These are phyloP conservation scores for Apodemia zela DNA, from an alignment of 2,888 invertebrate species.

Conservation along the genomic window DNA sequence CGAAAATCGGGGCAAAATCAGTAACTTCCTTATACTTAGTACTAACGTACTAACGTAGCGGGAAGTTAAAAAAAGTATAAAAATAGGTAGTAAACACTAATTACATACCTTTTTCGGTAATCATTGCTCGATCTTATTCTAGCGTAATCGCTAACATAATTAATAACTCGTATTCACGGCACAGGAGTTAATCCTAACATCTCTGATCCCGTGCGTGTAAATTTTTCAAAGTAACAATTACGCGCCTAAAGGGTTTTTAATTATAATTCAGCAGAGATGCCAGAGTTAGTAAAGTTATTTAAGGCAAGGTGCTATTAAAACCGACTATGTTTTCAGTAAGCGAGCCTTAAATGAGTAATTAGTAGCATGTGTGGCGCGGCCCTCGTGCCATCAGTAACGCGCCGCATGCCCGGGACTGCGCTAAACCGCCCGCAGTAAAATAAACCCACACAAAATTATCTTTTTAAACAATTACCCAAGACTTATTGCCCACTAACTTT, in stretches of 20 bases:
- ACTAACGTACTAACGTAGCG: too few relatives aligned
- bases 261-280: slow-evolving; percentile 19
- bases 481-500: slow-evolving; percentile 47
- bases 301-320: slow-evolving; percentile 32
- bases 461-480: slow-evolving; percentile 69
- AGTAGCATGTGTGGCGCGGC: slow-evolving; percentile 60
- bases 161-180: neutral
- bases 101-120: too few relatives aligned
- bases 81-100: too few relatives aligned
- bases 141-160: too few relatives aligned
- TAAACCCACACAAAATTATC: slow-evolving; percentile 70
- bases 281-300: slow-evolving; percentile 26
- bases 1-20: too few relatives aligned
- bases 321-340: slow-evolving; percentile 37
- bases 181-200: neutral
- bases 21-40: too few relatives aligned
- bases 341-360: slow-evolving; percentile 59
- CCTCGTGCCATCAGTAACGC: slow-evolving; percentile 53
- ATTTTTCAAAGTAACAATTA: slow-evolving; percentile 11
- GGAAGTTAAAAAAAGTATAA: too few relatives aligned
- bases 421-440: slow-evolving; percentile 50
- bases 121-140: too few relatives aligned
- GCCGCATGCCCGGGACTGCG: slow-evolving; percentile 52
- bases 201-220: neutral
- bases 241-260: slow-evolving; percentile 21